Percentiles rank a stretch among this genome's conserved stretches.
Conservation (phyloP, 2,113 vertebrate genomes). For the Dermatemys mawii region DNA sequence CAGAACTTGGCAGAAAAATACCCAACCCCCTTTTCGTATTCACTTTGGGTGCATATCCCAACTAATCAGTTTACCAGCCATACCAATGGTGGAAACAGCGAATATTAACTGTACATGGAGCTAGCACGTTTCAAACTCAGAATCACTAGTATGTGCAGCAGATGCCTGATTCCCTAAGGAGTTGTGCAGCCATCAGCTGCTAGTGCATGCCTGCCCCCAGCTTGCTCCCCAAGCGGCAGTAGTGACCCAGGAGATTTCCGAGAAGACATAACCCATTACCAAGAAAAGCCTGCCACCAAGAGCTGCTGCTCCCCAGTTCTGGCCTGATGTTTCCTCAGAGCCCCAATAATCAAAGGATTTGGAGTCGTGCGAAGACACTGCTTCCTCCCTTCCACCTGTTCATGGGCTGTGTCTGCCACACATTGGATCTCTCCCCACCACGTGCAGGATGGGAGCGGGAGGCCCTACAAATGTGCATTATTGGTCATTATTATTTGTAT, state of each 20-base stretch:
- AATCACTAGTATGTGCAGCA: neutral
- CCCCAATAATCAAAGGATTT: neutral
- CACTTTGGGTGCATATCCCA: neutral
- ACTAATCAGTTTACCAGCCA: neutral
- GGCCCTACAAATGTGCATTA: neutral
- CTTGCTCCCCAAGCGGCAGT: neutral
- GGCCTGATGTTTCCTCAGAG: neutral
- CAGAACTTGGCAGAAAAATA: neutral
- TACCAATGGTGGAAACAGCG: neutral
- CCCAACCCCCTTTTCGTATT: neutral
- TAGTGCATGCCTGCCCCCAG: too few relatives aligned
- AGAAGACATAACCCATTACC: neutral
- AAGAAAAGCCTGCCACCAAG: neutral
- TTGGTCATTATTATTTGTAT: neutral
- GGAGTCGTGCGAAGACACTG: neutral
- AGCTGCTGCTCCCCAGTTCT: neutral
- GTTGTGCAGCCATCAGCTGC: neutral
- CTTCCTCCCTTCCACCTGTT: neutral
- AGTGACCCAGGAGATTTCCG: neutral
- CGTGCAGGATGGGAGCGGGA: neutral
- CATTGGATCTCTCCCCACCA: neutral
- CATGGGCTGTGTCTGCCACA: neutral
- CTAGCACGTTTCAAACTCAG: neutral
- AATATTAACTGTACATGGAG: neutral
- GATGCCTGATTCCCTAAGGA: neutral